phyloP scores from a whole-genome alignment of 2,113 vertebrate species.

The Marcusenius ussheri region DNA sequence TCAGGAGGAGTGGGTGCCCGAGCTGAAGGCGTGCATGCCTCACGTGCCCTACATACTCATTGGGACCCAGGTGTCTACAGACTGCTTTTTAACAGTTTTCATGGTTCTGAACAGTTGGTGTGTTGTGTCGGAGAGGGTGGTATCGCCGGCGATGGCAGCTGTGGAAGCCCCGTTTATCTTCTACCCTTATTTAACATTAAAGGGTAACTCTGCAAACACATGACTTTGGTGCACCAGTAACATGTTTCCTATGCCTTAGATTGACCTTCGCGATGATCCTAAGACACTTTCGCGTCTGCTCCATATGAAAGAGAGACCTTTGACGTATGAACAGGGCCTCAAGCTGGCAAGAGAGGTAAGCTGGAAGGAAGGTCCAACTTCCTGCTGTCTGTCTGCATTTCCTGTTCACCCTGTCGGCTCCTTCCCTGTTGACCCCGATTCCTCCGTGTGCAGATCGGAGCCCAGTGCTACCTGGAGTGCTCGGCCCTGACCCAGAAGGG shows the following conservation, averaged over 20 bases:
- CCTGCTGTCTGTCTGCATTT: not conserved
- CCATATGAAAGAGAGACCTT: conserved; percentile 82
- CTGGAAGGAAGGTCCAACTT: not conserved
- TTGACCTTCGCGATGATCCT: conserved; percentile 79
- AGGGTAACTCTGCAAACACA: not conserved
- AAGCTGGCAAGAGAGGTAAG: conserved; percentile 77
- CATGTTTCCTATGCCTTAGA: conserved; percentile 50
- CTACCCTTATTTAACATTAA: not conserved
- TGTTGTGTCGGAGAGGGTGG: not conserved
- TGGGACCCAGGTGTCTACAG: conserved; percentile 69
- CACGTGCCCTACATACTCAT: conserved; percentile 79
- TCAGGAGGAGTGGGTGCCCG: conserved; percentile 81
- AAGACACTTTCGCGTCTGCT: conserved; percentile 79
- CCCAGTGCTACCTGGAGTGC: conserved; percentile 81
- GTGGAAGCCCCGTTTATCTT: not conserved
- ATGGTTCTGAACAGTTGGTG: not conserved
- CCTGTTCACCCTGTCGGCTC: too few species aligned
- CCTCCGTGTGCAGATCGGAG: conserved; percentile 65
- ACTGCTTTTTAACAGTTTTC: not conserved
- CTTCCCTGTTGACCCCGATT: not conserved
- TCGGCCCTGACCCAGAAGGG: conserved; percentile 82
- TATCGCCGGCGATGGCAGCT: not conserved
- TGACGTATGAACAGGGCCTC: conserved; percentile 77
- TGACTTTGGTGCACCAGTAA: not conserved
- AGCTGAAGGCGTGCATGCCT: conserved; percentile 78